Conservation (phyloP, 1,140 invertebrate species). For the Apis dorsata region DNA sequence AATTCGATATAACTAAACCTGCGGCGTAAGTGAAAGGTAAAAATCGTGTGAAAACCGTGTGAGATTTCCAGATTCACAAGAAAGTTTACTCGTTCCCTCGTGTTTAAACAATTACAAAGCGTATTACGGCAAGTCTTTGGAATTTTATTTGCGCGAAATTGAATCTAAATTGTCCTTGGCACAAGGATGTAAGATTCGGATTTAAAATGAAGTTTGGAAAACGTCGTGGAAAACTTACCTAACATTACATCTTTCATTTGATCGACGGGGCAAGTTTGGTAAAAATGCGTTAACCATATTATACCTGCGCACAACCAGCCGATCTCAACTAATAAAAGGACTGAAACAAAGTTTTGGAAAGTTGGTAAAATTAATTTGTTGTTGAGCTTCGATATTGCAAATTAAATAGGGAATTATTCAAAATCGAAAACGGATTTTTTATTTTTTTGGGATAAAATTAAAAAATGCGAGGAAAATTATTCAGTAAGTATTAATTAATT, state of each 20-base stretch:
- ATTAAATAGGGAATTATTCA: no score
- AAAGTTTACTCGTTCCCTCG: not conserved
- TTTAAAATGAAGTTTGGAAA: not conserved
- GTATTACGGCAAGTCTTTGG: not conserved
- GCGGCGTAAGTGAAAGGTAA: constrained; percentile 27
- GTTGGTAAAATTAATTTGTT: not conserved
- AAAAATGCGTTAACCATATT: constrained; percentile 87
- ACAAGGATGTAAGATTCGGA: not conserved
- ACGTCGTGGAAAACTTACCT: constrained; percentile 82
- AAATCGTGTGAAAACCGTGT: constrained; percentile 3
- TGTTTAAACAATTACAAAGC: not conserved
- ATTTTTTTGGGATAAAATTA: no score
- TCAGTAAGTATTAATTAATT: no score
- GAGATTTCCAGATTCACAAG: not conserved
- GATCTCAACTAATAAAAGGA: constrained; percentile 87
- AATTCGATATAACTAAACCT: constrained; percentile 92
- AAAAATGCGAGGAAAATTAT: no score
- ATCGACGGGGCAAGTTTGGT: constrained; percentile 85
- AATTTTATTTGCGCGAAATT: not conserved
- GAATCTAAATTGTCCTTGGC: not conserved
- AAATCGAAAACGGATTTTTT: no score
- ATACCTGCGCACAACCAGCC: constrained; percentile 88
- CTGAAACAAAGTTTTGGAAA: constrained; percentile 78
- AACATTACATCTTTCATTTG: constrained; percentile 88
- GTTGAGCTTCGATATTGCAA: no score